Evolutionary conservation across 2,797 vertebrate species (phyloP).

Genomic region (Carcharodon carcharias): DNA sequence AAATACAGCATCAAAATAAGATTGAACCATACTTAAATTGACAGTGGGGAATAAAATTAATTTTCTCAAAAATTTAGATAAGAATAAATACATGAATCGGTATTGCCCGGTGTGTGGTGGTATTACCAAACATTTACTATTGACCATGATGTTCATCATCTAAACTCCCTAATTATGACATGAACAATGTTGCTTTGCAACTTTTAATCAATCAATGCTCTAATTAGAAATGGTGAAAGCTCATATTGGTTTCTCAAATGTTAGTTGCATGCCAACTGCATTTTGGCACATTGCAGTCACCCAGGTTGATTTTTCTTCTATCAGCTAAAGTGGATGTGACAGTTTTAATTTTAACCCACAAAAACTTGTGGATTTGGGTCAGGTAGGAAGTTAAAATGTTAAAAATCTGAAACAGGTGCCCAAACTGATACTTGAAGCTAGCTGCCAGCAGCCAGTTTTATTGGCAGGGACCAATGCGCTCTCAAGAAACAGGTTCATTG

Average conservation of each 20-base stretch:
- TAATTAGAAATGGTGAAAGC: neutral
- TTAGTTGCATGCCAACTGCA: neutral
- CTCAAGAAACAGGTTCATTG: neutral
- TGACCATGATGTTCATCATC: neutral
- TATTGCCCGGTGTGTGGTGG: neutral
- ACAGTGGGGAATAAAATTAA: neutral
- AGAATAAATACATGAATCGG: neutral
- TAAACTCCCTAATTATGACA: neutral
- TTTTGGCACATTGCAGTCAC: neutral
- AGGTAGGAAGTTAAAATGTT: neutral
- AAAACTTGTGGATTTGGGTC: neutral
- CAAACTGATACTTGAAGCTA: neutral
- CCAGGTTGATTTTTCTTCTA: neutral
- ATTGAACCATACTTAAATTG: neutral
- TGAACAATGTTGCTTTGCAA: neutral
- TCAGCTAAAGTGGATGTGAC: neutral
- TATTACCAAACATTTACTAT: neutral
- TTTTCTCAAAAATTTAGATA: neutral
- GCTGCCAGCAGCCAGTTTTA: too few species aligned
- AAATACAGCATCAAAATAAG: neutral
- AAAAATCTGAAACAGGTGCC: neutral
- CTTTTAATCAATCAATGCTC: neutral
- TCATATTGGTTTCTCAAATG: neutral
- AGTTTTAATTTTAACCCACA: neutral
- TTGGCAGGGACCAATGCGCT: neutral